A percentile compares a stretch with the other conserved stretches of the same genome.
Conservation (phyloP, 2,113 vertebrate genomes). For the Myotis brandtii region DNA sequence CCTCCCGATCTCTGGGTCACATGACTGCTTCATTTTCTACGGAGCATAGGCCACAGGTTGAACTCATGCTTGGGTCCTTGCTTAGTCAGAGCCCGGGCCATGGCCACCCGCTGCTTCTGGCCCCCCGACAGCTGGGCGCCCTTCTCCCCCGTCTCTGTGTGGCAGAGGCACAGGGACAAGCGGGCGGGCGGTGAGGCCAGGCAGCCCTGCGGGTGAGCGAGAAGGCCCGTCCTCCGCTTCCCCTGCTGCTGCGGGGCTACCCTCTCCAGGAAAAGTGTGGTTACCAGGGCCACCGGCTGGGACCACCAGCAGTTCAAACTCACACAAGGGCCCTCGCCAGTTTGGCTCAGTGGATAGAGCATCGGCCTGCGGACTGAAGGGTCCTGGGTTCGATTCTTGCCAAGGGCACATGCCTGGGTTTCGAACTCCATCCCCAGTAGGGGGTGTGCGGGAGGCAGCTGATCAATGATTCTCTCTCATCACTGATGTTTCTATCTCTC, state of each 20-base stretch:
- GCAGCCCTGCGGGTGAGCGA: accelerated
- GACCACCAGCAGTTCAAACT: accelerated
- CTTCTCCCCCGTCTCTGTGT: conserved; percentile 94
- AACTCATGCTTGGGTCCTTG: too few species aligned
- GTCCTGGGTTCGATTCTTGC: too few species aligned
- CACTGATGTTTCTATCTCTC: too few species aligned
- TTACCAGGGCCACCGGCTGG: accelerated
- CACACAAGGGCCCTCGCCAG: neutral
- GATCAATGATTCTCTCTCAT: too few species aligned
- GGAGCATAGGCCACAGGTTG: too few species aligned
- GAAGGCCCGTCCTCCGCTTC: neutral
- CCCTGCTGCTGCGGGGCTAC: neutral
- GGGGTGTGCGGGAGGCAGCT: too few species aligned
- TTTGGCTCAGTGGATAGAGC: too few species aligned
- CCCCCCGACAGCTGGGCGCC: conserved; percentile 96
- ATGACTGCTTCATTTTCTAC: too few species aligned
- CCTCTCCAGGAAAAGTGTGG: neutral
- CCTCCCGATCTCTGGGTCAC: too few species aligned
- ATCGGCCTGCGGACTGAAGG: too few species aligned
- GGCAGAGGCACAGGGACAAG: neutral
- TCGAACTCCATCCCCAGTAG: too few species aligned
- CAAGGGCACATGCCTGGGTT: too few species aligned
- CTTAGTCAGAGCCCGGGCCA: conserved; percentile 95
- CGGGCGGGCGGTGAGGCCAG: neutral
- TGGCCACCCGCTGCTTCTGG: conserved; percentile 97